Evolutionary conservation across 2,113 vertebrate species (phyloP).

Genomic region (Urocitellus parryii): DNA sequence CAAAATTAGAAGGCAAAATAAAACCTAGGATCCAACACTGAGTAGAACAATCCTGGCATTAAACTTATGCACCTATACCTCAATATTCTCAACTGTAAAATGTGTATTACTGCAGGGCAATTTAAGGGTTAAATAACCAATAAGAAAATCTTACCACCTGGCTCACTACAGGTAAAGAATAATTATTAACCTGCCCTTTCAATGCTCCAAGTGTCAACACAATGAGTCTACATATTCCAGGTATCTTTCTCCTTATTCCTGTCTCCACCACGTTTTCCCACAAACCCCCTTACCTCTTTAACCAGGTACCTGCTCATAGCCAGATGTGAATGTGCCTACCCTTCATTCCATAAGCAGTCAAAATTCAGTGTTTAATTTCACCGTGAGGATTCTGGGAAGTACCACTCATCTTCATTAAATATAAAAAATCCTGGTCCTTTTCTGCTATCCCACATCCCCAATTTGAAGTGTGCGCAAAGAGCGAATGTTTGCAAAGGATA

Average conservation of each 20-base stretch:
- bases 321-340: neutral
- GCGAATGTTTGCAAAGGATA: neutral
- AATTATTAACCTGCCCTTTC: neutral
- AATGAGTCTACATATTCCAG: no score
- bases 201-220: neutral
- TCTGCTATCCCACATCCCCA: neutral
- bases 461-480: neutral
- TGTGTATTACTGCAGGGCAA: neutral
- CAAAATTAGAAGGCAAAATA: neutral
- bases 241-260: neutral
- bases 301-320: neutral
- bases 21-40: neutral
- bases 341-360: neutral
- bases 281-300: neutral
- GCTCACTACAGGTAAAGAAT: neutral
- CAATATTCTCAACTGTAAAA: slow-evolving; percentile 11
- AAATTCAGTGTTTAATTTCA: neutral
- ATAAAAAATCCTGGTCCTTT: neutral
- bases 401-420: neutral
- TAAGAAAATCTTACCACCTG: neutral
- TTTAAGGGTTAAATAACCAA: neutral
- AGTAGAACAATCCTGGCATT: neutral
- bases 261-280: neutral
- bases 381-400: neutral
- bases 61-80: neutral